Base-by-base conservation (phyloP, 2,113 vertebrate genomes). In the Clarias gariepinus region DNA sequence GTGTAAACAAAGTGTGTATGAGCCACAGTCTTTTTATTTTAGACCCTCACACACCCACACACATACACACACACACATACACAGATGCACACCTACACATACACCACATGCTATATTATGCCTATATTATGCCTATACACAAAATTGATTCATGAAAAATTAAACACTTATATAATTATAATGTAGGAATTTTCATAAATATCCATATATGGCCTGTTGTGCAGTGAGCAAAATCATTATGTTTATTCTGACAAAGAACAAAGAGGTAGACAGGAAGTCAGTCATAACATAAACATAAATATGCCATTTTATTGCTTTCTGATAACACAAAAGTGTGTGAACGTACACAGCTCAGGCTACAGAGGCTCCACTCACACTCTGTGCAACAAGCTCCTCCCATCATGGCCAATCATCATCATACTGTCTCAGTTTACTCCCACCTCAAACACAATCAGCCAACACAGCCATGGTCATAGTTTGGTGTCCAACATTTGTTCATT, bases 1-100 rank as follows among this genome's bases (percentile, higher is more conserved):
- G 74, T 77, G 87, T 90, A 88, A 89, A 90, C 80, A 90, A 83
- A 41, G 78, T 36, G 19, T 11, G 57, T 60, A 82, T n/a, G 58
- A 80, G 57, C 33, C 30, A 69, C 64, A 68, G 57, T 28, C 78
- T 16, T 53, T 55, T 53, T 28, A n/a, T 28, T n/a, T 23, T 15
- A 5, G 13, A 60, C 33, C 47, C 21, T 25, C 33, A 28, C 30
- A 81, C 33, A 21, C 68, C 18, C 68, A 71, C n/a, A 30, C 77
- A 80, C 53, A 58, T n/a, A 80, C n/a, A 81, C 79, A 63, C 28
- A 81, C 79, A 61, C 8, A 61, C 12, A 80, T 28, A 79, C 25
- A 28, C 53, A 60, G 15, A 58, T 7, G 36, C 25, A 80, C 55
- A 80, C 25, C 30, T 55, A 53, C 21, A 78, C 76, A 77, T 25